These are phyloP conservation scores for Elephas maximus DNA, from an alignment of 2,113 vertebrate species.

Conservation along the genomic window DNA sequence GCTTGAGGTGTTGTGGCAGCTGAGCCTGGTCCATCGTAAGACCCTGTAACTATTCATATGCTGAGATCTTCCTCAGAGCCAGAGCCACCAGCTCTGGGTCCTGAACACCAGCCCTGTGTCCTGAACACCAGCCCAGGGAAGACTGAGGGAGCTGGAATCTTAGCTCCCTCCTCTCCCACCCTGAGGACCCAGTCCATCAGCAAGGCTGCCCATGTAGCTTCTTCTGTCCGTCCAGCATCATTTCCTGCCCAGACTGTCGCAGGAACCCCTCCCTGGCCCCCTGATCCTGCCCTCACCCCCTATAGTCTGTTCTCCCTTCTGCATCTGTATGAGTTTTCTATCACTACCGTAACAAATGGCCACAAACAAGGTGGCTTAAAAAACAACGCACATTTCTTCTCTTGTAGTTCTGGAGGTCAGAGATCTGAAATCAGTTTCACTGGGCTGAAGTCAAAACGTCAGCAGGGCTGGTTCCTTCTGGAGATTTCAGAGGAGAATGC, in stretches of 20 bases:
- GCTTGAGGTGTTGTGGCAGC: neutral
- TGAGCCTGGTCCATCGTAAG: neutral
- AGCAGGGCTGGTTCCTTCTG: neutral
- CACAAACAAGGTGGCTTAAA: neutral
- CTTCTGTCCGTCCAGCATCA: neutral
- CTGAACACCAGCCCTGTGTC: neutral
- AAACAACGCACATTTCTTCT: neutral
- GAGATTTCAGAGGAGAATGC: neutral
- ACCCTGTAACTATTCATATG: neutral
- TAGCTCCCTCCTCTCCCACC: neutral
- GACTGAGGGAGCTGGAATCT: neutral
- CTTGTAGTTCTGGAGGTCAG: neutral
- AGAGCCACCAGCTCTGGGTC: neutral
- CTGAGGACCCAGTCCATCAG: neutral
- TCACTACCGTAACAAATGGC: neutral
- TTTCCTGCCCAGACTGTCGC: neutral
- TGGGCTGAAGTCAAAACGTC: neutral
- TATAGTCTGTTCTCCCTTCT: neutral
- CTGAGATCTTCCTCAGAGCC: neutral
- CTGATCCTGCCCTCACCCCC: neutral
- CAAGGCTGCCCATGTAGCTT: neutral
- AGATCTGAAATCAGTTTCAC: neutral
- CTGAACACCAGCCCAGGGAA: neutral
- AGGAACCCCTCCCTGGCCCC: neutral
- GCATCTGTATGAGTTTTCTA: neutral